Base-by-base conservation (phyloP, 2,888 invertebrate genomes). In the Dione vanillae region DNA sequence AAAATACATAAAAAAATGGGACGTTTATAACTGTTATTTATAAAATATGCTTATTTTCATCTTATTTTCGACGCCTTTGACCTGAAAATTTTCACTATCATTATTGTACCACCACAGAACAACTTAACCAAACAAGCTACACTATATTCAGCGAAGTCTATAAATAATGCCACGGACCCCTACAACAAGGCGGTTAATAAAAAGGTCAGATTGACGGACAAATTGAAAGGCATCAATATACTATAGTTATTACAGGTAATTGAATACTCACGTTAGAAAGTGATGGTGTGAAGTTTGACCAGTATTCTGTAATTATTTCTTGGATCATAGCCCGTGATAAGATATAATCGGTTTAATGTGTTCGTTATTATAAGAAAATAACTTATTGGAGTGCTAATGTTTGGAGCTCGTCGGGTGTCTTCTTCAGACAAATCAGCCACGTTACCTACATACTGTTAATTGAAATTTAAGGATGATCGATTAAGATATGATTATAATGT, bases 221-320 rank as follows among this genome's bases (percentile, higher is more conserved):
- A 87, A 88, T 87, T 88, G 86, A 88, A 89, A 84, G 86, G 82
- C 85, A 82, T 83, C 86, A 82, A 84, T 82, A 82, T 79, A 80
- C 79, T 82, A 80, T 45, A 65, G 85, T 85, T 87, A 89, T 89
- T 86, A 86, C 84, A 78, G 69, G 80, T 89, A 89, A 90, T 91
- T 91, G 89, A 90, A 91, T 85, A 83, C 81, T 87, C 85, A 88
- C 88, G 89, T 77, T 76, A 67, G 76, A 79, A 79, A 80, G 79
- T 79, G 81, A 79, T 75, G 77, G 79, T 80, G 80, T 81, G 77
- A 79, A 80, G 77, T 78, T 75, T 72, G 79, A 71, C 78, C 76
- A 76, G 79, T 78, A 79, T 56, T 79, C 75, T 75, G 80, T 86
- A 86, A 88, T 88, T 86, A 87, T 83, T 86, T 82, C 79, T 76